Evolutionary conservation across 2,888 invertebrate genomes (phyloP), one percentile per base, ranked within the genome.

Genomic region (Anagyrus pseudococci): DNA sequence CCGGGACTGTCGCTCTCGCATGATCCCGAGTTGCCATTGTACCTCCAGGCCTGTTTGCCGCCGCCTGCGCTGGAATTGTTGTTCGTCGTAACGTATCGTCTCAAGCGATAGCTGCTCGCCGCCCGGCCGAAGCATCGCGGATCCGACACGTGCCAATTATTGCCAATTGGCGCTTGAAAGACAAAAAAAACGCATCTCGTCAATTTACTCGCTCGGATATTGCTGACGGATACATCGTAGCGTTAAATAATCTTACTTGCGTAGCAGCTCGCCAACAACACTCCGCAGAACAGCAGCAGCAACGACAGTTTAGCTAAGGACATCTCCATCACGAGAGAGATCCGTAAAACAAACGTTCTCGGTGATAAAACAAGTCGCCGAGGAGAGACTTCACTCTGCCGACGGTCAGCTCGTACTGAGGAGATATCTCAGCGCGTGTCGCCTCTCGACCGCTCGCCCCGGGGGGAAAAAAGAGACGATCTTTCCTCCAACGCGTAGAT

Each of bases 1-100:
- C 8, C 17, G 2, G 22, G n/a, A 6, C 10, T 33, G 10, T 48
- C 48, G 23, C 19, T 29, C 17, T 47, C 48, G 26, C 62, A 62
- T 1, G 22, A 29, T 1, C 53, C 58, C n/a, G 23, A 19, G 25
- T 58, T 58, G 8, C 23, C 44, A 19, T 62, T 62, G 62, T 41
- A 62, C 1, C 2, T 52, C 40, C 37, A 61, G n/a, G n/a, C n/a
- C n/a, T n/a, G n/a, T 17, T 49, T 22, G 15, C 33, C 4, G 13
- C 10, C n/a, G 4, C 20, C 15, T 15, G 19, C 7, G 4, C 43
- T 43, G 1, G 15, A 13, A 15, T 57, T 40, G 22, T 62, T 50
- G 7, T 19, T 47, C 3, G 20, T 33, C 13, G 29, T 7, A 10
- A 29, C 47, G n/a, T 29, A 62, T 1, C 61, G 55, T 4, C n/a